Percentiles rank a stretch among this genome's conserved stretches.
Evolutionary conservation across 2,113 vertebrate genomes (phyloP).

Genomic region (Potamarius usumacintae): DNA sequence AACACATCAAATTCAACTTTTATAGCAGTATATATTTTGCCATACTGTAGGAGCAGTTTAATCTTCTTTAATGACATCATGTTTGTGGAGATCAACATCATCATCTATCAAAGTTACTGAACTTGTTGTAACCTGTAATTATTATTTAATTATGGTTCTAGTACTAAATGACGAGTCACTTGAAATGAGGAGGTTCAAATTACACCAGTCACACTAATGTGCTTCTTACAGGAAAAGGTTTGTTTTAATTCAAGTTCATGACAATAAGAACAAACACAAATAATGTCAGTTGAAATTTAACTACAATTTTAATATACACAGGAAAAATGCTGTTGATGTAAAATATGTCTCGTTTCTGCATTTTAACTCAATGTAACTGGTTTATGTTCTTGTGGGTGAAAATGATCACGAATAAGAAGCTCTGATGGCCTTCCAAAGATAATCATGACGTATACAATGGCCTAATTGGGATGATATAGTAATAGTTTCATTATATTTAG

Average conservation of each 20-base stretch:
- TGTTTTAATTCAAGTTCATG: not conserved
- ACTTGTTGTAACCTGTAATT: not conserved
- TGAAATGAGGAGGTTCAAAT: not conserved
- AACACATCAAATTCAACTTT: not conserved
- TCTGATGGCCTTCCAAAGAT: not conserved
- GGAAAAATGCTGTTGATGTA: not conserved
- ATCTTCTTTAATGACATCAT: not conserved
- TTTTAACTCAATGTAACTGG: not conserved
- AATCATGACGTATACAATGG: not conserved
- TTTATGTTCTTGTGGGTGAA: not conserved
- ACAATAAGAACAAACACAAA: not conserved
- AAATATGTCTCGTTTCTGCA: not conserved
- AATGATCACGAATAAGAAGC: not conserved
- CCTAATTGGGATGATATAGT: not conserved
- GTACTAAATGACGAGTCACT: not conserved
- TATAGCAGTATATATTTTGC: not conserved
- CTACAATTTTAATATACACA: not conserved
- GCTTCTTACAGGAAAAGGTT: not conserved
- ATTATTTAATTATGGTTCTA: not conserved
- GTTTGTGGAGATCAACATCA: not conserved
- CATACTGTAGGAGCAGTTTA: not conserved
- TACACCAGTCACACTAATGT: not conserved
- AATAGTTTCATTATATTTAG: not conserved
- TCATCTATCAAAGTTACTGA: not conserved
- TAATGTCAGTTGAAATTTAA: not conserved